Conservation (phyloP, 2,888 invertebrate species). For the Hypomecis punctinalis region DNA sequence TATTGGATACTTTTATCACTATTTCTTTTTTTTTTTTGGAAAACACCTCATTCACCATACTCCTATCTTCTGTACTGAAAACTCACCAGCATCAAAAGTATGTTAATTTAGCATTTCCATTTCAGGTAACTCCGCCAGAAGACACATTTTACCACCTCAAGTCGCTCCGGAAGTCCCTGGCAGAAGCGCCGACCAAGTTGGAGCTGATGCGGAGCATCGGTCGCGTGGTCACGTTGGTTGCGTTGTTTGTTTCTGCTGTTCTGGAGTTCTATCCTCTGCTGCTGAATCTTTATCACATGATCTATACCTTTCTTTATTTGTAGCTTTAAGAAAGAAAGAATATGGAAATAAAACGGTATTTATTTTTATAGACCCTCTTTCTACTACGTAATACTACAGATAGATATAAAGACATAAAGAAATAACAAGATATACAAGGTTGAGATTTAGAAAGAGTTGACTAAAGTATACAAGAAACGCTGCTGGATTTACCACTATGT, state of each 20-base stretch:
- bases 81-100: no score
- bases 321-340: constrained; percentile 36
- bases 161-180: constrained; percentile 65
- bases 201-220: constrained; percentile 63
- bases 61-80: no score
- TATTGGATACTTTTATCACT: no score
- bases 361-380: neutral
- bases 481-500: no score
- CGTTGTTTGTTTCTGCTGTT: constrained; percentile 55
- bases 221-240: constrained; percentile 58
- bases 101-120: no score
- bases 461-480: no score
- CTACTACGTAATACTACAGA: no score
- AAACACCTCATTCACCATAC: no score
- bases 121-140: constrained; percentile 72
- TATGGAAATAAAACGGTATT: neutral
- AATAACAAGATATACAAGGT: no score
- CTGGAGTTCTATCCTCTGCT: constrained; percentile 70
- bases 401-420: no score
- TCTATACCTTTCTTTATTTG: constrained; percentile 50
- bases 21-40: no score
- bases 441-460: no score
- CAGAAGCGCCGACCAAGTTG: constrained; percentile 48
- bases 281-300: constrained; percentile 43
- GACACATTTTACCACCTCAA: constrained; percentile 51